These are phyloP conservation scores for Cnemophilus loriae DNA, from an alignment of 2,113 vertebrate genomes.

Conservation along the genomic window DNA sequence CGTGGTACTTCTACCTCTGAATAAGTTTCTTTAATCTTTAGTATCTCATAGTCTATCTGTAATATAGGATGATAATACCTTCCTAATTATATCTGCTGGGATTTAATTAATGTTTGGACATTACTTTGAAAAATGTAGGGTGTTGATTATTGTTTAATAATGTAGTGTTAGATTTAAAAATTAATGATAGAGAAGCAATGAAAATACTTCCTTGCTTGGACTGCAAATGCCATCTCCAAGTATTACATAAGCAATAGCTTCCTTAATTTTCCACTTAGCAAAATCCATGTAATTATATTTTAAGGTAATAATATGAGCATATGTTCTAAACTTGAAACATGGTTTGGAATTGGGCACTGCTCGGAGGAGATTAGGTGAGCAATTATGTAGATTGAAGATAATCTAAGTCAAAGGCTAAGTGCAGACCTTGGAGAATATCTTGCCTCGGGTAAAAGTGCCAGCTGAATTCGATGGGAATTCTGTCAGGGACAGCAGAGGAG, in stretches of 20 bases:
- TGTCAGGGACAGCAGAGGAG: background rate
- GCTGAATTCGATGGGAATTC: background rate
- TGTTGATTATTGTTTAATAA: slow-evolving; percentile 23
- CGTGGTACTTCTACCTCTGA: background rate
- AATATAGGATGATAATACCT: background rate
- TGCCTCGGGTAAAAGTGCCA: background rate
- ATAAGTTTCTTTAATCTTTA: background rate
- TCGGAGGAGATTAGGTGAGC: background rate
- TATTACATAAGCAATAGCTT: slow-evolving; percentile 1
- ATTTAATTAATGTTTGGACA: background rate
- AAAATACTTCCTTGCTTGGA: slow-evolving; percentile 37
- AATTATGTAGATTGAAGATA: background rate
- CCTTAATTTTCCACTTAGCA: slow-evolving; percentile 16
- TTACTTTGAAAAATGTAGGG: background rate
- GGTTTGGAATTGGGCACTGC: background rate
- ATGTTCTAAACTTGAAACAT: background rate
- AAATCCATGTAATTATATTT: slow-evolving; percentile 31
- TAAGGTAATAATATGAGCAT: background rate
- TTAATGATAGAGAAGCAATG: background rate
- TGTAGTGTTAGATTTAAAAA: slow-evolving; percentile 39
- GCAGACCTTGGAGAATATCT: background rate
- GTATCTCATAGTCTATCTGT: background rate
- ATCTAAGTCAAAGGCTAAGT: background rate
- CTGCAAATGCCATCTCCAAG: background rate
- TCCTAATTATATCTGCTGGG: background rate